These are phyloP conservation scores for Cecidostiba fungosa DNA, from an alignment of 2,888 invertebrate species.

Conservation along the genomic window DNA sequence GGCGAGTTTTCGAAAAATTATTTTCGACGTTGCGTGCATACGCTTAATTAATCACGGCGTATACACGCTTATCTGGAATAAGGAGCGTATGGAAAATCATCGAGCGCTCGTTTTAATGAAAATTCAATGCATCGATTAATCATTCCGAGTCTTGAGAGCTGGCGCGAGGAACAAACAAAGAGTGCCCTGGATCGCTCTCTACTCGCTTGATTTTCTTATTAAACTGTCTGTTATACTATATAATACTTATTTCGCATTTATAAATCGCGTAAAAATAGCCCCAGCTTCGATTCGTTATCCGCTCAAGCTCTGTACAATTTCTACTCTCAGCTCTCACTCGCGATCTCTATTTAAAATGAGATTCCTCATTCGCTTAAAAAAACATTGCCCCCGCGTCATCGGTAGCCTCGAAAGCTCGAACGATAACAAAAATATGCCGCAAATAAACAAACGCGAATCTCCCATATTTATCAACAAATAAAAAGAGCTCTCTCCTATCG, in stretches of 20 bases:
- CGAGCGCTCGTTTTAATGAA: conserved; percentile 34
- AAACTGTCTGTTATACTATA: neutral
- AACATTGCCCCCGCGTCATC: neutral
- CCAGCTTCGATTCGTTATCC: neutral
- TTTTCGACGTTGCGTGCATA: conserved; percentile 27
- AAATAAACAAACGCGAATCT: conserved; percentile 6
- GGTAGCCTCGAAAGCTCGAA: conserved; percentile 11
- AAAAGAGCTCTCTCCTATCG: conserved; percentile 8
- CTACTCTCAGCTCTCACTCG: no score
- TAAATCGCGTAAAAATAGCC: neutral
- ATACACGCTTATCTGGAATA: conserved; percentile 42
- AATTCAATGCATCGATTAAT: conserved; percentile 40
- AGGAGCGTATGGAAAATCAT: neutral
- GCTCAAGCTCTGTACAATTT: neutral
- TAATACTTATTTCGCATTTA: neutral
- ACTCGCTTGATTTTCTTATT: conserved; percentile 25
- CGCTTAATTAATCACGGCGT: conserved; percentile 45
- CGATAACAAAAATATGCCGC: conserved; percentile 34
- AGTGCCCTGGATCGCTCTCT: conserved; percentile 24
- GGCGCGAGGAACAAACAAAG: neutral
- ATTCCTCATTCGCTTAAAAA: neutral
- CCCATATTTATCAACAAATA: neutral
- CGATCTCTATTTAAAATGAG: conserved; percentile 5
- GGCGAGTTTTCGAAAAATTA: neutral
- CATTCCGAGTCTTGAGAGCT: conserved; percentile 14